Conservation (phyloP, 37 sponge, comb jelly and placozoan species). For the Amphimedon queenslandica region DNA sequence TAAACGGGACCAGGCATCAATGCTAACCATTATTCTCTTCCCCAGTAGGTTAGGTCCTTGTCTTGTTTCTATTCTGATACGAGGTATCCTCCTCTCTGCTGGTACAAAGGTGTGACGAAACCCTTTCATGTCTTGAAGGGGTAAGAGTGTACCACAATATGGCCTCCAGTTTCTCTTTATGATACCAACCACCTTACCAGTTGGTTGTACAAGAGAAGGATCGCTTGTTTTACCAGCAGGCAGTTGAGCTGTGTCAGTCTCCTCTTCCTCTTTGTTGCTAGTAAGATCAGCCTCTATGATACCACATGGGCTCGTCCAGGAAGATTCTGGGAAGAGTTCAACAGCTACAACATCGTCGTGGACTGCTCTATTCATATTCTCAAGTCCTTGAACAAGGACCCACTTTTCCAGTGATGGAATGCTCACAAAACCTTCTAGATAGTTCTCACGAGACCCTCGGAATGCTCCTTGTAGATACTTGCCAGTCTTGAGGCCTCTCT, state of each 20-base stretch:
- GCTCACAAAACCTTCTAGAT: conserved; percentile 73
- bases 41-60: conserved; percentile 68
- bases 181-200: conserved; percentile 89
- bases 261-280: conserved; percentile 18
- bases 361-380: conserved; percentile 86
- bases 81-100: conserved; percentile 79
- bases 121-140: conserved; percentile 30
- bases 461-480: conserved; percentile 74
- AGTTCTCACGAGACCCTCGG: conserved; percentile 83
- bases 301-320: conserved; percentile 80
- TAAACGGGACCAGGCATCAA: conserved; percentile 90
- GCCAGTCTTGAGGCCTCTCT: conserved; percentile 72
- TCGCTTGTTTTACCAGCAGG: not conserved
- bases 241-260: not conserved
- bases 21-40: conserved; percentile 90
- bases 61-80: conserved; percentile 74
- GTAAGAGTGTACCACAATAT: conserved; percentile 92
- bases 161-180: conserved; percentile 88
- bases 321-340: conserved; percentile 73
- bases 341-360: conserved; percentile 90
- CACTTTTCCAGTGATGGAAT: conserved; percentile 42
- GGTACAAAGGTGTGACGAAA: conserved; percentile 78
- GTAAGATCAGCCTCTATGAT: not conserved
- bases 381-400: conserved; percentile 70
- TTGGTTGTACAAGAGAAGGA: conserved; percentile 28